Evolutionary conservation across 2,113 vertebrate species (phyloP).

Genomic region (Brachirus orientalis): DNA sequence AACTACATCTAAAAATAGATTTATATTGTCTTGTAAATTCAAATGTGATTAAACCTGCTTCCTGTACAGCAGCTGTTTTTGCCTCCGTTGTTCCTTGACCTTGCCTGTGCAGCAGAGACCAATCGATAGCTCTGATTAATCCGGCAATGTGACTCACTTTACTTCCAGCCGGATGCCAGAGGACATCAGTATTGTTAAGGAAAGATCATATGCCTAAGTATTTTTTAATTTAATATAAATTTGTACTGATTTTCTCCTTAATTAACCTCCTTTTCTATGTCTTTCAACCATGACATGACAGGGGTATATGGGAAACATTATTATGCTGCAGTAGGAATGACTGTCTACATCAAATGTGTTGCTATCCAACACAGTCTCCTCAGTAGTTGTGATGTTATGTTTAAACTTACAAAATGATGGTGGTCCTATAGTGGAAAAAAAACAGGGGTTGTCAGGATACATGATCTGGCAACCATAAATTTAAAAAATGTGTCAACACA

Average conservation of each 20-base stretch:
- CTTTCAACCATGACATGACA: no score
- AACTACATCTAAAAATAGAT: constrained; percentile 33
- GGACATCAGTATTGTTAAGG: constrained; percentile 51
- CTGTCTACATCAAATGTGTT: no score
- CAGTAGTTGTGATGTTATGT: no score
- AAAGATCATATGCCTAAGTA: constrained; percentile 35
- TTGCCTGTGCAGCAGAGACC: constrained; percentile 40
- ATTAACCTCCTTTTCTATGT: constrained; percentile 1
- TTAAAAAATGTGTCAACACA: no score
- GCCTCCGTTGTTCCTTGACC: constrained; percentile 57
- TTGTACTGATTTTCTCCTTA: constrained; percentile 9
- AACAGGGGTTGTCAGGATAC: no score
- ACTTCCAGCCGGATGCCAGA: constrained; percentile 55
- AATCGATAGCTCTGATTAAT: constrained; percentile 70
- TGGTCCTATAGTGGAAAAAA: no score
- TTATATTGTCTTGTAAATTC: constrained; percentile 31
- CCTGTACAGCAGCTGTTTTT: constrained; percentile 9
- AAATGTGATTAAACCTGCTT: constrained; percentile 54
- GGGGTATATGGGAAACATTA: no score
- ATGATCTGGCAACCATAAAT: no score
- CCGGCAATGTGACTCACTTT: constrained; percentile 62
- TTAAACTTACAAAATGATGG: no score
- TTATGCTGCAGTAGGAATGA: no score
- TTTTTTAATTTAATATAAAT: constrained; percentile 37
- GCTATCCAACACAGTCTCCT: no score